phyloP scores from a whole-genome alignment of 2,888 invertebrate species.

The Xanthorhoe designata region DNA sequence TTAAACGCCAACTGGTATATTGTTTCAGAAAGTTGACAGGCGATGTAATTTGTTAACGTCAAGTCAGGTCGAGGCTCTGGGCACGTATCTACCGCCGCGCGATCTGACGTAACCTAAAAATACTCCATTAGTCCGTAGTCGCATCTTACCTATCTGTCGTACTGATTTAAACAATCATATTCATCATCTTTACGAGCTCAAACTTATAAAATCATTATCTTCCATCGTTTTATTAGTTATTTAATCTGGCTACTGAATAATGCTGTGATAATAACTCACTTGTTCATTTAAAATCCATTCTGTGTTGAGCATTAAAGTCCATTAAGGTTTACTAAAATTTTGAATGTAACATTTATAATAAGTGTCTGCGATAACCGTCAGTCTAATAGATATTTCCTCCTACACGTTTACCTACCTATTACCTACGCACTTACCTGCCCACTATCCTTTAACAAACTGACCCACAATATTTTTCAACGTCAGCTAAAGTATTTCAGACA shows the following conservation, averaged over 20 bases:
- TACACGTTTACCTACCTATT: slow-evolving; percentile 49
- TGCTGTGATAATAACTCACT: slow-evolving; percentile 68
- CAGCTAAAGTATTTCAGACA: slow-evolving; percentile 9
- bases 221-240: slow-evolving; percentile 69
- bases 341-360: slow-evolving; percentile 68
- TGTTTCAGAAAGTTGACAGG: slow-evolving; percentile 82
- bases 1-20: slow-evolving; percentile 84
- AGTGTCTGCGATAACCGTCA: slow-evolving; percentile 62
- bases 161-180: slow-evolving; percentile 73
- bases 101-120: slow-evolving; percentile 74
- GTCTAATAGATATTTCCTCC: slow-evolving; percentile 56
- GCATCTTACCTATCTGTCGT: slow-evolving; percentile 63
- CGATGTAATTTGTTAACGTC: slow-evolving; percentile 84
- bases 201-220: slow-evolving; percentile 67
- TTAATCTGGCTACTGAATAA: slow-evolving; percentile 69
- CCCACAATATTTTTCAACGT: slow-evolving; percentile 17
- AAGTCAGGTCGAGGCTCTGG: slow-evolving; percentile 52
- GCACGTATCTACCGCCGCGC: slow-evolving; percentile 56
- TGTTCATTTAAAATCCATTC: slow-evolving; percentile 62
- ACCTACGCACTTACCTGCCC: slow-evolving; percentile 13
- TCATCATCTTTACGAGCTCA: slow-evolving; percentile 67
- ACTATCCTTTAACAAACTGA: slow-evolving; percentile 11
- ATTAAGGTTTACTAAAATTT: slow-evolving; percentile 63
- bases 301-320: slow-evolving; percentile 54
- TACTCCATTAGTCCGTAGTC: slow-evolving; percentile 61